Evolutionary conservation across 2,113 vertebrate genomes (phyloP), one percentile per base, ranked within the genome.

Genomic region (Bettongia penicillata): DNA sequence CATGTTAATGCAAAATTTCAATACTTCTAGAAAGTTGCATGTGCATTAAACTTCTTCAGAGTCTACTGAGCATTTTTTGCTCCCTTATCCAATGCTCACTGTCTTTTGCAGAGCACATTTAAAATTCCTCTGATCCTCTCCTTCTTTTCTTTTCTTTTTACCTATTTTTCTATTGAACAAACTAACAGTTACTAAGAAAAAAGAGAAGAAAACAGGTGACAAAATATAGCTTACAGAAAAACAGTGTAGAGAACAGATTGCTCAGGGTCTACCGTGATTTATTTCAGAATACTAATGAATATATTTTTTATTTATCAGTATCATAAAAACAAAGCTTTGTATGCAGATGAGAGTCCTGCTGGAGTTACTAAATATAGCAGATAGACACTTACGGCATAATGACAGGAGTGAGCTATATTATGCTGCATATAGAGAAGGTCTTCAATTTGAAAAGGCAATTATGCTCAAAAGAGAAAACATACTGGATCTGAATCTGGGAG

Each of bases 41-140:
- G 55, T 0, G 3, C 94, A 16, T 55, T 68, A 26, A 51, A 37
- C 90, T 90, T 92, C 14, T 92, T 90, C 90, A 50, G 89, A 92
- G 61, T 91, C 3, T 68, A 49, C 50, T 1, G 91, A 61, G 2
- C 37, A 9, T 91, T 0, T 90, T n/a, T 11, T 90, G 0, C 84
- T 47, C 31, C 8, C 0, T 92, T 8, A n/a, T 94, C 53, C 49
- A 90, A 0, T 94, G 1, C 89, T 48, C 0, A 24, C 94, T 61
- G 55, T 90, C 23, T 97, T 95, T 61, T 22, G 68, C 37, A 28
- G 19, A 94, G 68, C 90, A 90, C 43, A 10, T 12, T 37, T 95
- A 91, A 3, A 95, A 16, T 77, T 53, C 2, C 49, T 51, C 8
- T 91, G 51, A 3, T 26, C n/a, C n/a, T 84, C 16, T 93, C 51